phyloP scores from a whole-genome alignment of 2,797 vertebrate species.

The Aulostomus chinensis region DNA sequence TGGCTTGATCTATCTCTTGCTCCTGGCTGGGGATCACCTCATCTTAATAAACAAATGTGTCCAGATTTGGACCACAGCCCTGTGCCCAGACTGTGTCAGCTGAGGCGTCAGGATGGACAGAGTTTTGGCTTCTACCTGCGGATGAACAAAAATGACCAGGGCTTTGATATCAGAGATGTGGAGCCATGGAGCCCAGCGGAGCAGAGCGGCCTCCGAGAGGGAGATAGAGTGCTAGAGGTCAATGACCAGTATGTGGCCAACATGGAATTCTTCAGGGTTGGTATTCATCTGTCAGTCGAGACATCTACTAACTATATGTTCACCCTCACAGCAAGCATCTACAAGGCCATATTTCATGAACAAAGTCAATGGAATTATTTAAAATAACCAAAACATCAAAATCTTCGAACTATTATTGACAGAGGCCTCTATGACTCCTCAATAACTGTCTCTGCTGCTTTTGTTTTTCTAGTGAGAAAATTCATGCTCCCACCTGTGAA shows the following conservation, averaged over 20 bases:
- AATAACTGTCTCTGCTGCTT: too few species aligned
- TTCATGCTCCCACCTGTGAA: too few species aligned
- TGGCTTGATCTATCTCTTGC: not conserved
- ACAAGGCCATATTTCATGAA: too few species aligned
- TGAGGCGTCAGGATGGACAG: slow-evolving; percentile 78
- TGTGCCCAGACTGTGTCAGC: slow-evolving; percentile 80
- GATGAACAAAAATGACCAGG: slow-evolving; percentile 49
- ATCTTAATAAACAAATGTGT: not conserved
- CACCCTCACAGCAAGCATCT: too few species aligned
- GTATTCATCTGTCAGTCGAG: slow-evolving; percentile 17
- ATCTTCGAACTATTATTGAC: too few species aligned
- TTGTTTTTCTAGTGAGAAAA: too few species aligned
- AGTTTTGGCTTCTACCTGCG: slow-evolving; percentile 87
- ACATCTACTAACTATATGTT: too few species aligned
- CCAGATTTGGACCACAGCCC: slow-evolving; percentile 53
- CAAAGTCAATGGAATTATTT: too few species aligned
- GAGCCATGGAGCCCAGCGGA: slow-evolving; percentile 84
- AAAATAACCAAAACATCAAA: too few species aligned
- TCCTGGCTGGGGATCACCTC: not conserved
- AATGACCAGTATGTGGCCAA: slow-evolving; percentile 83
- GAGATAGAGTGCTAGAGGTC: slow-evolving; percentile 90
- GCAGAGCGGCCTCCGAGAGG: slow-evolving; percentile 81
- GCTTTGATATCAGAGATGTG: slow-evolving; percentile 79
- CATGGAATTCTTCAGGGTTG: slow-evolving; percentile 81
- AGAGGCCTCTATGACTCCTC: too few species aligned